Conservation (phyloP, 1,140 invertebrate genomes). For the Drosophila punjabiensis region DNA sequence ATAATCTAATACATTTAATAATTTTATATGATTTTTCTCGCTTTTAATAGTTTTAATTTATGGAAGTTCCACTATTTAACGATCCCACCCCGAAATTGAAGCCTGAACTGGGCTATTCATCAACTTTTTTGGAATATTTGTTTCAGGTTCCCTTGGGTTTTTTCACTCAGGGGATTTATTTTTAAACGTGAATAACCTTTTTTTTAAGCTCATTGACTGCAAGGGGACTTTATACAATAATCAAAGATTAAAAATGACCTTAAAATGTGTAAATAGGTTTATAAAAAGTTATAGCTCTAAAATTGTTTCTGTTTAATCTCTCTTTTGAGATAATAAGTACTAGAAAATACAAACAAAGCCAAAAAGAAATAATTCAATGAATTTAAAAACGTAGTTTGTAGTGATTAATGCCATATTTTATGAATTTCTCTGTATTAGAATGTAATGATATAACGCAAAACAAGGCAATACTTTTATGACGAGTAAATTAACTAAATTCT, state of each 20-base stretch:
- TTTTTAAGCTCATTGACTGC: no score
- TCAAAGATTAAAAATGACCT: not conserved
- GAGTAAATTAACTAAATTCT: not conserved
- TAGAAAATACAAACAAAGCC: not conserved
- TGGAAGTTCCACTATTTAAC: not conserved
- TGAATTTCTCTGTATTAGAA: not conserved
- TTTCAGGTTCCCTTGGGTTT: not conserved
- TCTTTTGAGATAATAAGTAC: not conserved
- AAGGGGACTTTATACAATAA: not conserved
- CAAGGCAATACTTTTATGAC: no score
- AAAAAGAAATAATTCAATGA: not conserved
- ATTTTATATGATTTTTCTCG: not conserved
- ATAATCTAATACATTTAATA: no score
- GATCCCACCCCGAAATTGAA: slow-evolving; percentile 18
- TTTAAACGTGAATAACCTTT: not conserved
- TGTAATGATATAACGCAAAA: not conserved
- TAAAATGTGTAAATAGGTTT: not conserved
- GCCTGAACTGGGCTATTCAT: slow-evolving; percentile 13
- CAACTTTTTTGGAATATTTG: slow-evolving; percentile 21
- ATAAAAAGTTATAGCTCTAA: not conserved
- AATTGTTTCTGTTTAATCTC: not conserved
- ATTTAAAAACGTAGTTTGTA: not conserved
- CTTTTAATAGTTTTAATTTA: not conserved
- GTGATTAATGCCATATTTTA: not conserved
- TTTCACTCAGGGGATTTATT: slow-evolving; percentile 3